A percentile compares a stretch with the other conserved stretches of the same genome.
Evolutionary conservation across 2,113 vertebrate genomes (phyloP).

Genomic region (Pelobates fuscus): DNA sequence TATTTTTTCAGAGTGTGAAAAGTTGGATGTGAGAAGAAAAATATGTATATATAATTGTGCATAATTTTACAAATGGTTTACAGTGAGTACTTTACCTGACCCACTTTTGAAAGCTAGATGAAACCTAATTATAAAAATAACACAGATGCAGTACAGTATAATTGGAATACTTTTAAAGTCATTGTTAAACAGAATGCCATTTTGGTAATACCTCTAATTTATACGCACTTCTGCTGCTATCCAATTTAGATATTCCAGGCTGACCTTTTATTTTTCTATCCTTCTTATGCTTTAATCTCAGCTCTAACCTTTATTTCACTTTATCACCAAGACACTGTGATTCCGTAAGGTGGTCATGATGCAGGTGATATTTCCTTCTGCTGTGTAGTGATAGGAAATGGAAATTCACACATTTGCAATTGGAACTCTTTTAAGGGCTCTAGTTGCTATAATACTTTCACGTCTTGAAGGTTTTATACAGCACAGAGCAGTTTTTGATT

Average conservation of each 20-base stretch:
- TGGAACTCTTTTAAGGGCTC: slow-evolving; percentile 13
- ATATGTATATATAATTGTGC: too few relatives aligned
- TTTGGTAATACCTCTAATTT: slow-evolving; percentile 23
- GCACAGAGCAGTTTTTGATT: too few relatives aligned
- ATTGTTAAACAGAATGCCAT: slow-evolving; percentile 23
- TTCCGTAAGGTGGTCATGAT: slow-evolving; percentile 25
- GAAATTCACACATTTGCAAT: slow-evolving; percentile 33
- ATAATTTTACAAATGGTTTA: slow-evolving; percentile 42
- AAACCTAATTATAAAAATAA: slow-evolving; percentile 49
- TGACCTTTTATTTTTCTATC: slow-evolving; percentile 18
- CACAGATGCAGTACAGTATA: slow-evolving; percentile 21
- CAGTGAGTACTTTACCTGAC: neutral
- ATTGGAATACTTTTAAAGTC: slow-evolving; percentile 46
- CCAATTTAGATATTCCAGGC: slow-evolving; percentile 24
- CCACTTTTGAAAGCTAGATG: slow-evolving; percentile 38
- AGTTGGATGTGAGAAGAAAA: too few relatives aligned
- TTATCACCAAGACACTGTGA: slow-evolving; percentile 28
- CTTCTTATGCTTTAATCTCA: slow-evolving; percentile 39
- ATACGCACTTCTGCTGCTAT: slow-evolving; percentile 24
- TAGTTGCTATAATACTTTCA: slow-evolving; percentile 10
- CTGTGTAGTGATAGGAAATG: slow-evolving; percentile 20
- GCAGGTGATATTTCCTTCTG: slow-evolving; percentile 30
- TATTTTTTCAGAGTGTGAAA: too few relatives aligned
- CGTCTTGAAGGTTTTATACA: slow-evolving; percentile 1
- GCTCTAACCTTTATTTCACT: slow-evolving; percentile 43